phyloP scores from a whole-genome alignment of 1,140 invertebrate species.

The Lamellibrachia luymesi region DNA sequence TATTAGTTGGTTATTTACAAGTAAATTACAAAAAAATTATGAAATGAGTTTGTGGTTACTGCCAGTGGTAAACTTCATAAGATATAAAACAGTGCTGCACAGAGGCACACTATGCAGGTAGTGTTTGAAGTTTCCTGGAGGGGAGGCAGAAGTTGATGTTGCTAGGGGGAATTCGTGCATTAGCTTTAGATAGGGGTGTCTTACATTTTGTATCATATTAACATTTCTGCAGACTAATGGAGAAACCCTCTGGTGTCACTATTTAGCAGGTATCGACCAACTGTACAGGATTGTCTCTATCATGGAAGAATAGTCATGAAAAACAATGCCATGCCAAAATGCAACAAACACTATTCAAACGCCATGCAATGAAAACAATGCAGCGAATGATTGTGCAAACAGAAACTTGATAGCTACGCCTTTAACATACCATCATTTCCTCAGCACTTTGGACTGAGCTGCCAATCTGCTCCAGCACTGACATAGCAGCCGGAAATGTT shows the following conservation, averaged over 20 bases:
- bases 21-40: too few species aligned
- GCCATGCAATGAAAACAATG: neutral
- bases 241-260: neutral
- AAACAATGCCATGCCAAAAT: neutral
- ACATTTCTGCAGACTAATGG: neutral
- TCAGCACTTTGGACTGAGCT: neutral
- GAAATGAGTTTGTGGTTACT: too few species aligned
- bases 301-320: neutral
- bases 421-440: neutral
- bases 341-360: neutral
- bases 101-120: too few species aligned
- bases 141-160: too few species aligned
- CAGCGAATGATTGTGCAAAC: neutral
- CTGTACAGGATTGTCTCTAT: neutral
- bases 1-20: too few species aligned
- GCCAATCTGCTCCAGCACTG: neutral
- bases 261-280: neutral
- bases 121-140: too few species aligned
- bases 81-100: too few species aligned
- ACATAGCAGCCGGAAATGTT: constrained; percentile 10
- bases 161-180: neutral
- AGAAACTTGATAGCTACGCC: neutral
- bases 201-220: neutral
- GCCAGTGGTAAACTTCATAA: too few species aligned
- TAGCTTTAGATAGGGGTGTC: neutral